A percentile compares a stretch with the other conserved stretches of the same genome.
Conservation (phyloP, 2,113 vertebrate species). For the Sceloporus tristichus region DNA sequence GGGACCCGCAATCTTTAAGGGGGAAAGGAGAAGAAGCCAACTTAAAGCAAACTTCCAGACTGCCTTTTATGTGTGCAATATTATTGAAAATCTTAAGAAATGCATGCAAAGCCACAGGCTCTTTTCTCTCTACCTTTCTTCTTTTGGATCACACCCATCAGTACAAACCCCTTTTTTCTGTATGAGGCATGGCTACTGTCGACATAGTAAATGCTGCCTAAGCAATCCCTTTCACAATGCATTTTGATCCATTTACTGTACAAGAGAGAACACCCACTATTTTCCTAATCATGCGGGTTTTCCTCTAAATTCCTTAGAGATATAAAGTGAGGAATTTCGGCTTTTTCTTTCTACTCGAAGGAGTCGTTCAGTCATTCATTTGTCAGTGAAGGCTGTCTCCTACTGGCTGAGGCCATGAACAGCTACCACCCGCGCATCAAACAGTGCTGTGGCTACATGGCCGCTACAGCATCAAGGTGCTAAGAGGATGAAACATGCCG, state of each 20-base stretch:
- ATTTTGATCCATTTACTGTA: background rate
- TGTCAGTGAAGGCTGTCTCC: conserved; percentile 71
- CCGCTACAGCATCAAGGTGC: background rate
- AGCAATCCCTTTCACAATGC: background rate
- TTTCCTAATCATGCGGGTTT: background rate
- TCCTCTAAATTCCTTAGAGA: background rate
- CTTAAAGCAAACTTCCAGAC: too few species aligned
- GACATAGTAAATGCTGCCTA: background rate
- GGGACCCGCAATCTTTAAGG: too few species aligned
- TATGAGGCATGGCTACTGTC: background rate
- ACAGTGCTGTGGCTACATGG: background rate
- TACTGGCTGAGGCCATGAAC: conserved; percentile 41
- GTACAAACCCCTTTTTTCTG: too few species aligned
- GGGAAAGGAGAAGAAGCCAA: too few species aligned
- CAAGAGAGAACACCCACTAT: too few species aligned
- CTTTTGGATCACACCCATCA: too few species aligned
- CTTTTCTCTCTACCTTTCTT: too few species aligned
- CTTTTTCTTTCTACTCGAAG: too few species aligned
- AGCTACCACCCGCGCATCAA: background rate
- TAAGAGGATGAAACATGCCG: background rate
- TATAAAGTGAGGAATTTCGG: background rate
- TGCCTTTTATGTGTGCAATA: too few species aligned
- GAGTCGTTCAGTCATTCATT: background rate
- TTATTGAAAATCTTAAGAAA: too few species aligned
- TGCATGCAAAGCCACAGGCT: too few species aligned